phyloP scores from a whole-genome alignment of 2,888 invertebrate species.

The Agrenia bidenticulata region DNA sequence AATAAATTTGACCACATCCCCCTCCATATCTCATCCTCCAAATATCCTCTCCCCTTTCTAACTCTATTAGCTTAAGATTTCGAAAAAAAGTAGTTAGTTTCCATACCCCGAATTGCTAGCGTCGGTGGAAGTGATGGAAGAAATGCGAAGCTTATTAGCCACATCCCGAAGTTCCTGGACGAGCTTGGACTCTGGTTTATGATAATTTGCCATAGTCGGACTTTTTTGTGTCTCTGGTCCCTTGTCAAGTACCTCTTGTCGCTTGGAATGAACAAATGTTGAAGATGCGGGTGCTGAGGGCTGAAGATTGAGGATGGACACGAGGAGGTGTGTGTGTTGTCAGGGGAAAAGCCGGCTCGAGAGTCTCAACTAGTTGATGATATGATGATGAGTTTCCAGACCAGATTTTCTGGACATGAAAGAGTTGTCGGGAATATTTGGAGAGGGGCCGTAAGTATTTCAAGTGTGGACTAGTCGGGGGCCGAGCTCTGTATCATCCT shows the following conservation, averaged over 20 bases:
- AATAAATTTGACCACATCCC: no score
- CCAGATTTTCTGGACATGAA: background rate
- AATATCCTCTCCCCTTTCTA: no score
- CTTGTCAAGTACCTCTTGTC: background rate
- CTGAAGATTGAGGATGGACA: no score
- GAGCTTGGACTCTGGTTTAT: slow-evolving; percentile 68
- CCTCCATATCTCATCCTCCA: no score
- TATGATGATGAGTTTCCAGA: slow-evolving; percentile 21
- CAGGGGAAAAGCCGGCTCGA: slow-evolving; percentile 37
- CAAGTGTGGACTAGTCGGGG: background rate
- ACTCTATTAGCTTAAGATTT: no score
- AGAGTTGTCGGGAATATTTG: background rate
- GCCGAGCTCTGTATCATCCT: background rate
- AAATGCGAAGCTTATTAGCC: slow-evolving; percentile 90
- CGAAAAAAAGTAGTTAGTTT: no score
- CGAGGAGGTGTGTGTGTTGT: slow-evolving; percentile 28
- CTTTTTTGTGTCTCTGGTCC: no score
- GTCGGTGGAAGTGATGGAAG: slow-evolving; percentile 87
- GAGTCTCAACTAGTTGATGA: slow-evolving; percentile 26
- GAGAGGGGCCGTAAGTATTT: background rate
- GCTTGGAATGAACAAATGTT: slow-evolving; percentile 2
- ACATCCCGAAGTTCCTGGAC: slow-evolving; percentile 80
- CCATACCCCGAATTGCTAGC: slow-evolving; percentile 92
- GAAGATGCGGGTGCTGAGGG: no score
- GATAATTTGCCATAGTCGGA: slow-evolving; percentile 63